Evolutionary conservation across 2,113 vertebrate species (phyloP), one percentile per base, ranked within the genome.

Genomic region (Lanius collurio): DNA sequence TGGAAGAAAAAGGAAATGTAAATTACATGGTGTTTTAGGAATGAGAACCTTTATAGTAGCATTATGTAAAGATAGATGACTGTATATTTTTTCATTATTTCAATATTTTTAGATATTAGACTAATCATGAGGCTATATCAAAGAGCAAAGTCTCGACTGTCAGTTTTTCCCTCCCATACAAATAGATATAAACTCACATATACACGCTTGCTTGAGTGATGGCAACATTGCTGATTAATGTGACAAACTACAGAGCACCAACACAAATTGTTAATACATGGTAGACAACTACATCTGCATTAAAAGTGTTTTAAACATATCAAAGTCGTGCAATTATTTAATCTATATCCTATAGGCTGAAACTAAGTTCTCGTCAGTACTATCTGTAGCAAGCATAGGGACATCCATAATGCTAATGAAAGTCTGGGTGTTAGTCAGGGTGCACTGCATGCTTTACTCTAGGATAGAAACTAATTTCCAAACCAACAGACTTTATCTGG

Each of bases 201-300:
- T 20, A 76, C 42, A 41, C 0, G 1, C 33, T 44, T 37, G 44
- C 31, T 30, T 2, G 10, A 46, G 41, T 3, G 2, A 20, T 23
- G 52, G 26, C 35, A 23, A 39, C 69, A 64, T 10, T 69, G 41
- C 37, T 44, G 42, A 57, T 19, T 26, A 81, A 82, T 33, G 11
- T 39, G 75, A 57, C 42, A 70, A 88, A 49, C 13, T 78, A 24
- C 68, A 83, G 74, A 50, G 21, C 11, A 18, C 8, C 62, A 50
- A 63, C 31, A 57, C 6, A 79, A 39, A 39, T 33, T 78, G 13
- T 60, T 90, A n/a, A 30, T 52, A 21, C 33, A 26, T 12, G 23
- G 42, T 7, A 52, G 27, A 77, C 21, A 47, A 64, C 56, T 83
- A 11, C 16, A 76, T 69, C 35, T 13, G 11, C 49, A 33, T 55